Evolutionary conservation across 2,113 vertebrate genomes (phyloP), one percentile per base, ranked within the genome.

Genomic region (Artemisiospiza belli): DNA sequence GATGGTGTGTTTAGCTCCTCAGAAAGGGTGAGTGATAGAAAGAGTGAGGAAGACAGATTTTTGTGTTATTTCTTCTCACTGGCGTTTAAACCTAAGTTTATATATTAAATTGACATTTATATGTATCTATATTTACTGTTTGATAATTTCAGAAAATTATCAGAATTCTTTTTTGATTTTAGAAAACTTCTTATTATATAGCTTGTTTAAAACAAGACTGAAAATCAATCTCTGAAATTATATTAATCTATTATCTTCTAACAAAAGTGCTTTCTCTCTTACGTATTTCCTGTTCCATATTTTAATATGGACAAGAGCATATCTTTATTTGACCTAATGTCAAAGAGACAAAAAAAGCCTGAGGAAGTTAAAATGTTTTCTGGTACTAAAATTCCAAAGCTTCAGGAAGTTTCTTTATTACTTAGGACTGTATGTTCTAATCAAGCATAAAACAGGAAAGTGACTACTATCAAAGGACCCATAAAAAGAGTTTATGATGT

Each of bases 401-500:
- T 97, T 97, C 93, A 97, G 96, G 96, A 98, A 98, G 94, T 97
- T 97, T 97, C 96, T 98, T 97, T 98, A 98, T 98, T 98, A 97
- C 97, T 98, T 95, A 97, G 90, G 97, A 98, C 97, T 98, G 97
- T 98, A 98, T 96, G 97, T 97, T 97, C 97, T 98, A 97, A 98
- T 98, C 98, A 98, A 97, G 97, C 96, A 98, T 97, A 98, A 97
- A 98, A 91, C 95, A 97, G 92, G 96, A 96, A 98, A 98, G 97
- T 97, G 96, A 97, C 93, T 97, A 97, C 97, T 98, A 98, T 98
- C 98, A 98, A 98, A 98, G 97, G 98, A 96, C 96, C 94, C 96
- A 98, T 98, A 98, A 98, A 98, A 98, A 97, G 95, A 97, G 98
- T 98, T 98, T 98, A 98, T 98, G 97, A 98, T 98, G 98, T 98